Percentiles rank a stretch among this genome's conserved stretches.
phyloP scores from a whole-genome alignment of 1,140 invertebrate genomes.

The Sinella curviseta region DNA sequence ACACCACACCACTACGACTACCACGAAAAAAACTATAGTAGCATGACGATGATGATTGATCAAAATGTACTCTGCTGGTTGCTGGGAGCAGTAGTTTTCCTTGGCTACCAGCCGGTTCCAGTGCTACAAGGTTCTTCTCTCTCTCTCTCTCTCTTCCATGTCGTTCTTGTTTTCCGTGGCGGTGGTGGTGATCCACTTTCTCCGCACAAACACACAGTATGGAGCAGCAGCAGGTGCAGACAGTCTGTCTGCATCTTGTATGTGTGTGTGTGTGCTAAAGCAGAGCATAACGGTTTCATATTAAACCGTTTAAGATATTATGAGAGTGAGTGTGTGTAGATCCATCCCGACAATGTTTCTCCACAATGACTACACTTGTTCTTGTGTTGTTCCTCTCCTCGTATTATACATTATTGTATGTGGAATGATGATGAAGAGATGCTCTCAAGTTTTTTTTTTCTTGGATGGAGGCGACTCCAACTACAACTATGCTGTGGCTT shows the following conservation, averaged over 20 bases:
- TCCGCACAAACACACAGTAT: not conserved
- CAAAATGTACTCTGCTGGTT: too few relatives aligned
- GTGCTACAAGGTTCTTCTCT: not conserved
- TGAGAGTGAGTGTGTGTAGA: not conserved
- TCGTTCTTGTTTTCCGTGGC: not conserved
- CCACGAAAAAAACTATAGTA: too few relatives aligned
- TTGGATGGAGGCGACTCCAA: too few relatives aligned
- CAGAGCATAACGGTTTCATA: not conserved
- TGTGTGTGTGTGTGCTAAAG: not conserved
- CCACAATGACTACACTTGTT: too few relatives aligned
- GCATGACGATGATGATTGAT: too few relatives aligned
- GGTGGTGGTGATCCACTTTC: constrained; percentile 8
- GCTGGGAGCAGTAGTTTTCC: not conserved
- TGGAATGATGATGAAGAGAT: not conserved
- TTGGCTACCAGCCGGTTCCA: constrained; percentile 19
- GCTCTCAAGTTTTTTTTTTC: not conserved
- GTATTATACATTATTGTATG: not conserved
- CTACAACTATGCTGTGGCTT: too few relatives aligned
- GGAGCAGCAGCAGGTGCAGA: constrained; percentile 5
- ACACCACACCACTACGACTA: too few relatives aligned
- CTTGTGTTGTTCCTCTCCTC: not conserved
- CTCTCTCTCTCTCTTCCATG: not conserved
- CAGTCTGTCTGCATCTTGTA: not conserved
- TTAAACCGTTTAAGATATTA: not conserved
- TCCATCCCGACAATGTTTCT: not conserved